Evolutionary conservation across 2,113 vertebrate genomes (phyloP).

Genomic region (Pterophyllum scalare): DNA sequence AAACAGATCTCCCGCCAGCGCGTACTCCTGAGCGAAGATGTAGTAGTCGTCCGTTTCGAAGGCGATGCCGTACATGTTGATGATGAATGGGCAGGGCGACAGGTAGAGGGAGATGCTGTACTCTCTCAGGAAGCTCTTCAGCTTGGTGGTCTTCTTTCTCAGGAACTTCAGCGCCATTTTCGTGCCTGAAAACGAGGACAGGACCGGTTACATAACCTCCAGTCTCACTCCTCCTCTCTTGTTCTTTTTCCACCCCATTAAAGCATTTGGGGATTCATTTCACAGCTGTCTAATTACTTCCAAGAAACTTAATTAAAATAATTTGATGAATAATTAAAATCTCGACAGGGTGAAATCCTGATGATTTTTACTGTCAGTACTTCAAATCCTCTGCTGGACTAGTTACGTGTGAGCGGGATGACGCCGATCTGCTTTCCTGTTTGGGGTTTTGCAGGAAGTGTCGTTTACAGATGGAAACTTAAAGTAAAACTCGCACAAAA

Average conservation of each 20-base stretch:
- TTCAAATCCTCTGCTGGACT: conserved; percentile 17
- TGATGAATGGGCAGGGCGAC: conserved; percentile 85
- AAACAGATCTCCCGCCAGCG: conserved; percentile 84
- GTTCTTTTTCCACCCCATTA: not conserved
- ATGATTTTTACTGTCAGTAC: conserved; percentile 14
- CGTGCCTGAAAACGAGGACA: conserved; percentile 69
- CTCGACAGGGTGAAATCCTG: conserved; percentile 10
- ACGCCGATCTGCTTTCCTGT: conserved; percentile 2
- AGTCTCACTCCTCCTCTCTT: not conserved
- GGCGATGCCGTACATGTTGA: conserved; percentile 84
- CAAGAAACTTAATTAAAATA: conserved; percentile 44
- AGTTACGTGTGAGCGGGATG: conserved; percentile 1
- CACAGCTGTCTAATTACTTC: conserved; percentile 11
- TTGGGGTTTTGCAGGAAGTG: not conserved
- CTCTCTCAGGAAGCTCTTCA: conserved; percentile 84
- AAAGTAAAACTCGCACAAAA: not conserved
- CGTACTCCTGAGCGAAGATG: conserved; percentile 85
- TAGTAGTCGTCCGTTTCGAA: conserved; percentile 85
- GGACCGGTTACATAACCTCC: not conserved
- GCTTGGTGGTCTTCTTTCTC: conserved; percentile 85
- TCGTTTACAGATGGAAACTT: not conserved
- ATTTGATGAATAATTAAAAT: conserved; percentile 52
- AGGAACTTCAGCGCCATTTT: conserved; percentile 87
- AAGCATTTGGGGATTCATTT: conserved; percentile 42
- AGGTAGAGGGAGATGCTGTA: conserved; percentile 85